These are phyloP conservation scores for Cyclophora punctaria DNA, from an alignment of 2,888 invertebrate genomes.

Conservation along the genomic window DNA sequence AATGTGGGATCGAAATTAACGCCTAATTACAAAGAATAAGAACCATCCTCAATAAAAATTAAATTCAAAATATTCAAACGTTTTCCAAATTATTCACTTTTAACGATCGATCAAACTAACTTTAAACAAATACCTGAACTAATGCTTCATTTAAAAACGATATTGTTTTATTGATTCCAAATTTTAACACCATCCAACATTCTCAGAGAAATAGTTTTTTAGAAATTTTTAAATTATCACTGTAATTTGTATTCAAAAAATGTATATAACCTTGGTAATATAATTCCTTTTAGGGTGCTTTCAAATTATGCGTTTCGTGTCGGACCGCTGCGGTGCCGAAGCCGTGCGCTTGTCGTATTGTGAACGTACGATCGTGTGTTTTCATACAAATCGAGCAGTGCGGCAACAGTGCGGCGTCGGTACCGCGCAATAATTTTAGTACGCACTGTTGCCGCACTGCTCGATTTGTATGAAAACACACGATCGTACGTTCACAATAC, in stretches of 20 bases:
- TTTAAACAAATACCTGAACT: neutral
- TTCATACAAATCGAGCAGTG: no score
- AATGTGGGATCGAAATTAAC: neutral
- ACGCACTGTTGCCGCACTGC: no score
- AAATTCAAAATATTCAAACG: neutral
- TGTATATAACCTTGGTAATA: neutral
- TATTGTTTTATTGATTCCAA: conserved; percentile 3
- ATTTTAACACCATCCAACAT: neutral
- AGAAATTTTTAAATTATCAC: conserved; percentile 1
- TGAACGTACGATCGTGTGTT: no score
- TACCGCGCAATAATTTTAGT: no score
- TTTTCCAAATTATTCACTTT: neutral
- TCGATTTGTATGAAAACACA: no score
- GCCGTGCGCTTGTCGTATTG: no score
- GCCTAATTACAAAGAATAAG: neutral
- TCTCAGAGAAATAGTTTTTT: neutral
- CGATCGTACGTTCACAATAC: no score
- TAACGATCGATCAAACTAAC: conserved; percentile 1
- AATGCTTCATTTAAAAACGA: conserved; percentile 5
- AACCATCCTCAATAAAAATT: neutral
- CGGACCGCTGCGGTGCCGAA: no score
- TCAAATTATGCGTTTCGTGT: no score
- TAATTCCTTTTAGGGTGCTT: neutral
- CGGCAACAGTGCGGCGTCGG: no score
- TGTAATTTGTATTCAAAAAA: neutral